Evolutionary conservation across 2,888 invertebrate species (phyloP).

Genomic region (Altica lythri): DNA sequence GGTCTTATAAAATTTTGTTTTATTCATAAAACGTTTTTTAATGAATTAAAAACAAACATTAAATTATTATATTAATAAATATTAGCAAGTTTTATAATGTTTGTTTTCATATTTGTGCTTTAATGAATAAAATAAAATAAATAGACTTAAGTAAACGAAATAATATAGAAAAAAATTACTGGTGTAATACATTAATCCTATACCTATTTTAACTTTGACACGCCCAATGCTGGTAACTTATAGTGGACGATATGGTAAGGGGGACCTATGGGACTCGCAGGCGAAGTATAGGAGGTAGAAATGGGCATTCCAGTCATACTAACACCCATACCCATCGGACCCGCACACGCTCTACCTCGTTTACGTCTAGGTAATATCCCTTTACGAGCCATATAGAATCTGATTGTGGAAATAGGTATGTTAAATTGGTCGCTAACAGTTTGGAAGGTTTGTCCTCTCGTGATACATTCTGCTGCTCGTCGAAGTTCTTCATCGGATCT

Average conservation of each 20-base stretch:
- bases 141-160: conserved; percentile 5
- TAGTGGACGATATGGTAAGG: conserved; percentile 78
- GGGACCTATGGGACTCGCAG: conserved; percentile 71
- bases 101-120: too few species aligned
- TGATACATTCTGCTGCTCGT: conserved; percentile 84
- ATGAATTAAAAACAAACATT: background rate
- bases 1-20: background rate
- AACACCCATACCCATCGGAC: conserved; percentile 56
- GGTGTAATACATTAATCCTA: conserved; percentile 13
- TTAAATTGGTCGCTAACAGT: conserved; percentile 85
- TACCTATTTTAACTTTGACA: conserved; percentile 57
- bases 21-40: background rate
- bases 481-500: conserved; percentile 77
- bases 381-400: conserved; percentile 87
- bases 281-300: conserved; percentile 53
- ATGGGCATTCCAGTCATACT: conserved; percentile 37
- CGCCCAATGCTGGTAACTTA: conserved; percentile 69
- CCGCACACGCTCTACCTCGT: conserved; percentile 68
- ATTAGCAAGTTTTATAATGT: too few species aligned
- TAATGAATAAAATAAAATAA: background rate
- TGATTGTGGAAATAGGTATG: conserved; percentile 85
- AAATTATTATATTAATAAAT: too few species aligned
- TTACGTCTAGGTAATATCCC: conserved; percentile 80
- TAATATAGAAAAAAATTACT: conserved; percentile 8
- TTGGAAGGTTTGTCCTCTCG: conserved; percentile 86